Conservation (phyloP, 1,140 invertebrate species). For the Papilio xuthus region DNA sequence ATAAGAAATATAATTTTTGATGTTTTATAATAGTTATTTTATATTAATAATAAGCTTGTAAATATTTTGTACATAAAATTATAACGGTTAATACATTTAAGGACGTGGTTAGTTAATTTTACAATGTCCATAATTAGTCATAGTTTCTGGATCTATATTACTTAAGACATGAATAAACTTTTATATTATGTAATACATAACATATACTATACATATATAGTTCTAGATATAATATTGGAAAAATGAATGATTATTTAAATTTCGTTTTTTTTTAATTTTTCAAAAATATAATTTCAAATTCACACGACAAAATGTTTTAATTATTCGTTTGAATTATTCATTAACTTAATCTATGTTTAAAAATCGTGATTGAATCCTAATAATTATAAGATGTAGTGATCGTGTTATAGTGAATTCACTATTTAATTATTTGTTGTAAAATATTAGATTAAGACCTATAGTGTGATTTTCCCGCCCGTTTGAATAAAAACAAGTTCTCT, state of each 20-base stretch:
- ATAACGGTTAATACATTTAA: background rate
- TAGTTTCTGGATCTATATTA: conserved; percentile 1
- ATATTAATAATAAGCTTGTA: conserved; percentile 11
- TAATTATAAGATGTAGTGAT: conserved; percentile 57
- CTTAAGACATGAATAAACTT: background rate
- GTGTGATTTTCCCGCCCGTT: conserved; percentile 44
- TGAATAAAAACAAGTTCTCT: conserved; percentile 44
- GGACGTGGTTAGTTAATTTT: background rate
- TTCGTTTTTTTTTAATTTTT: no score
- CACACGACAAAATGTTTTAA: background rate
- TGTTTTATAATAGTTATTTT: conserved; percentile 21
- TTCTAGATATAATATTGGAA: background rate
- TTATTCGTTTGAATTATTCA: conserved; percentile 9
- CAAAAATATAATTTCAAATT: background rate
- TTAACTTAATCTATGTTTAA: conserved; percentile 41
- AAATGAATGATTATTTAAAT: background rate
- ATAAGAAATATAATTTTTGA: conserved; percentile 21
- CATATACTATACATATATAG: background rate
- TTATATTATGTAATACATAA: background rate
- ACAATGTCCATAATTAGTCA: conserved; percentile 14
- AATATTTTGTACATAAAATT: conserved; percentile 30
- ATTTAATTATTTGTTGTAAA: conserved; percentile 55
- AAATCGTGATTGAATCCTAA: conserved; percentile 68
- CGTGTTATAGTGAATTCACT: conserved; percentile 35
- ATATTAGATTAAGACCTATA: conserved; percentile 36